Percentiles rank a stretch among this genome's conserved stretches.
These are phyloP conservation scores for Cantharis rustica DNA, from an alignment of 2,888 invertebrate species.

Conservation along the genomic window DNA sequence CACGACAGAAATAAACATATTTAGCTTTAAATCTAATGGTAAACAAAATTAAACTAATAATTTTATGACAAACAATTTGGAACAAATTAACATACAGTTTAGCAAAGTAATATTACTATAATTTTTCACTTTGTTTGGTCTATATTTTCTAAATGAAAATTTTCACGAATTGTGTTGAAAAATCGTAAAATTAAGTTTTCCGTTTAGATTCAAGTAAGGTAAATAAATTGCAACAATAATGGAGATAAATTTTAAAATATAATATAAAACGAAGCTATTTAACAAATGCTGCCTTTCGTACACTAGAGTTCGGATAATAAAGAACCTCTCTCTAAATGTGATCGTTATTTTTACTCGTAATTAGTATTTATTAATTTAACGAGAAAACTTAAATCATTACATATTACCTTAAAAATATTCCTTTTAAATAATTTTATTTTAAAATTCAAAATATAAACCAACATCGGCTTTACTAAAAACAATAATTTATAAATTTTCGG, in stretches of 20 bases:
- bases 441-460: neutral
- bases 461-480: neutral
- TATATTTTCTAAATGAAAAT: conserved; percentile 12
- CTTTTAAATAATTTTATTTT: neutral
- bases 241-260: neutral
- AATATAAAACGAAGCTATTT: neutral
- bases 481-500: neutral
- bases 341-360: neutral
- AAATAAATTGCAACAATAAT: neutral
- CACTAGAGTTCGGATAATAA: neutral
- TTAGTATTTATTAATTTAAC: neutral
- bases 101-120: conserved; percentile 3
- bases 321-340: neutral
- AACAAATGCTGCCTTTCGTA: neutral
- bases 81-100: conserved; percentile 5
- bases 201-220: conserved; percentile 1
- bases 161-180: conserved; percentile 11
- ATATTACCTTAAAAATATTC: neutral
- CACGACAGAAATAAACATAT: neutral
- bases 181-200: conserved; percentile 6
- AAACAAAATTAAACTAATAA: neutral
- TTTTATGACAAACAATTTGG: neutral
- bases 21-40: neutral
- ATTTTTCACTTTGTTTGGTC: conserved; percentile 19
- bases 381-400: neutral